Conservation (phyloP, 2,113 vertebrate species). For the Neodontobutis hainanensis region DNA sequence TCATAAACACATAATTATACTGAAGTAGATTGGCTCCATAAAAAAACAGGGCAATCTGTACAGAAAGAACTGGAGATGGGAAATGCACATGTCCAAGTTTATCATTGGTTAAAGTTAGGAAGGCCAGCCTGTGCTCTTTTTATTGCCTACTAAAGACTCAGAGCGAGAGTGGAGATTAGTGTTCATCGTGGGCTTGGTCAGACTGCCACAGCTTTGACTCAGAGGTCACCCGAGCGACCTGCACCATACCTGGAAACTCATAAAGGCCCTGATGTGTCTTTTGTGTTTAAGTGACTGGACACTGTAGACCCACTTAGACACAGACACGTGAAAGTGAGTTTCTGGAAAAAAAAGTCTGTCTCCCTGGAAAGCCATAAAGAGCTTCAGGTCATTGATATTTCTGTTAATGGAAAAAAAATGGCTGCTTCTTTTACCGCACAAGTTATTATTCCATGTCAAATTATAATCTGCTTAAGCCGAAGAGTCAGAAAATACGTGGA, state of each 20-base stretch:
- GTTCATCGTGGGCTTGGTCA: slow-evolving; percentile 13
- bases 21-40: too few relatives aligned
- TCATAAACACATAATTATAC: too few relatives aligned
- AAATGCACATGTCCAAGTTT: too few relatives aligned
- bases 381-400: slow-evolving; percentile 36
- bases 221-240: slow-evolving; percentile 27
- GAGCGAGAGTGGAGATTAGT: slow-evolving; percentile 41
- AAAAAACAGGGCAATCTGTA: too few relatives aligned
- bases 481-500: not conserved
- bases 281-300: not conserved
- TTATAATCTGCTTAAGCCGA: slow-evolving; percentile 3
- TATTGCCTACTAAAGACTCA: slow-evolving; percentile 2
- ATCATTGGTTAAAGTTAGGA: slow-evolving; percentile 5
- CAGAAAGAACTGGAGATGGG: too few relatives aligned
- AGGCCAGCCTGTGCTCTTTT: slow-evolving; percentile 25
- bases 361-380: slow-evolving; percentile 35
- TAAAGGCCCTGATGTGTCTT: slow-evolving; percentile 7
- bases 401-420: slow-evolving; percentile 52
- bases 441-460: slow-evolving; percentile 46
- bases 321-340: slow-evolving; percentile 14
- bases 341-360: slow-evolving; percentile 48
- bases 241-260: slow-evolving; percentile 50
- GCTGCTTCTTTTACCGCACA: slow-evolving; percentile 12
- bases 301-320: not conserved
- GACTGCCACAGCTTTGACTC: slow-evolving; percentile 34